These are phyloP conservation scores for Chalcis sispes DNA, from an alignment of 2,888 invertebrate species.

Conservation along the genomic window DNA sequence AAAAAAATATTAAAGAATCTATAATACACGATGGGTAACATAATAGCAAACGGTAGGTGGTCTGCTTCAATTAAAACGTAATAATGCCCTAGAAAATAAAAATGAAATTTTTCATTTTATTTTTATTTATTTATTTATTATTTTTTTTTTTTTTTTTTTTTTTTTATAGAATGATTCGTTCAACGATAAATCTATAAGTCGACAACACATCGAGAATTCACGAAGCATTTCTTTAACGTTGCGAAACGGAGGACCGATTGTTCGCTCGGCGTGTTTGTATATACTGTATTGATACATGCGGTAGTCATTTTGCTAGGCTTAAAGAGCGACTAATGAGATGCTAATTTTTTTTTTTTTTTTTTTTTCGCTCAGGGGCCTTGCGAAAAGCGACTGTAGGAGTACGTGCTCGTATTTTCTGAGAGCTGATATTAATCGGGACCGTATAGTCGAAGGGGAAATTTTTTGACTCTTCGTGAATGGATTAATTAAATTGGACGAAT, in stretches of 20 bases:
- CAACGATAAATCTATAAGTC: no score
- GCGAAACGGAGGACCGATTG: slow-evolving; percentile 17
- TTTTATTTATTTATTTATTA: no score
- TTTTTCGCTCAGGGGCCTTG: background rate
- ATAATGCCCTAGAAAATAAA: slow-evolving; percentile 18
- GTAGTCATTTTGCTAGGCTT: background rate
- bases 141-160: no score
- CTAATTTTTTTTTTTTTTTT: slow-evolving; percentile 9
- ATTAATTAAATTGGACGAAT: no score
- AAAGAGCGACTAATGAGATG: slow-evolving; percentile 29
- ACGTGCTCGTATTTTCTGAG: no score
- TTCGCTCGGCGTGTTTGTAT: slow-evolving; percentile 4
- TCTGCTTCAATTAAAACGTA: slow-evolving; percentile 49
- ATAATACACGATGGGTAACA: no score
- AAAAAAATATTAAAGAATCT: slow-evolving; percentile 3
- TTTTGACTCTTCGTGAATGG: no score
- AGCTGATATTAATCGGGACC: background rate
- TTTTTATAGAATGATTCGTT: no score
- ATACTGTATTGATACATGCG: no score
- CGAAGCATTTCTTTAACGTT: slow-evolving; percentile 17
- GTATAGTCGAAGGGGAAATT: no score
- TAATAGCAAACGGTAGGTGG: slow-evolving; percentile 39
- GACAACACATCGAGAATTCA: no score
- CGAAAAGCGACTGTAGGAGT: no score
- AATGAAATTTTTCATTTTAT: slow-evolving; percentile 15